phyloP scores from a whole-genome alignment of 2,797 vertebrate species.

The Zalophus californianus region DNA sequence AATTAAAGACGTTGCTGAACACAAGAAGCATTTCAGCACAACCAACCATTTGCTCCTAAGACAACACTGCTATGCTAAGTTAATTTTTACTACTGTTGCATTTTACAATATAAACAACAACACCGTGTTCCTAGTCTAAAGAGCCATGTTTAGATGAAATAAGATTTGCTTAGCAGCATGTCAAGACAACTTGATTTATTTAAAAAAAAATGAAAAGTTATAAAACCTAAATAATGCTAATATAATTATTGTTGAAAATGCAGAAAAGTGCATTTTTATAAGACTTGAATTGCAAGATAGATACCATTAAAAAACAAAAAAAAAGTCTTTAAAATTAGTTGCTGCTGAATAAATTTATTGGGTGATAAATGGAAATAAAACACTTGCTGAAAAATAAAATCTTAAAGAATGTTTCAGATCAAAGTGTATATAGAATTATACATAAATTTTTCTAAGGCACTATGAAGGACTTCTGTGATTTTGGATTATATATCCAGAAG shows the following conservation, averaged over 20 bases:
- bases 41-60: conserved; percentile 40
- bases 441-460: not conserved
- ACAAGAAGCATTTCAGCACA: conserved; percentile 60
- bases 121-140: not conserved
- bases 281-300: not conserved
- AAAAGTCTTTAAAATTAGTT: not conserved
- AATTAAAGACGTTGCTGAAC: conserved; percentile 65
- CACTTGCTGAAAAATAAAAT: not conserved
- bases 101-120: conserved; percentile 69
- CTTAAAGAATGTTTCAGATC: not conserved
- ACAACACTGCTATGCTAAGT: not conserved
- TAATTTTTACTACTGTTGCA: conserved; percentile 65
- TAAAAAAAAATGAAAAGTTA: not conserved
- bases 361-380: not conserved
- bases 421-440: not conserved
- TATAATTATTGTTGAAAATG: not conserved
- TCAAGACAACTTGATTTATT: conserved; percentile 3
- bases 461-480: not conserved
- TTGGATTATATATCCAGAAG: conserved; percentile 10
- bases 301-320: not conserved
- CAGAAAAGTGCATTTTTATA: not conserved
- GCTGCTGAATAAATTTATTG: not conserved
- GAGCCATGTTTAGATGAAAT: conserved; percentile 3
- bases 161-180: not conserved
- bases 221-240: not conserved